Base-by-base conservation (phyloP, 2,113 vertebrate genomes). In the Hippocampus barbouri region DNA sequence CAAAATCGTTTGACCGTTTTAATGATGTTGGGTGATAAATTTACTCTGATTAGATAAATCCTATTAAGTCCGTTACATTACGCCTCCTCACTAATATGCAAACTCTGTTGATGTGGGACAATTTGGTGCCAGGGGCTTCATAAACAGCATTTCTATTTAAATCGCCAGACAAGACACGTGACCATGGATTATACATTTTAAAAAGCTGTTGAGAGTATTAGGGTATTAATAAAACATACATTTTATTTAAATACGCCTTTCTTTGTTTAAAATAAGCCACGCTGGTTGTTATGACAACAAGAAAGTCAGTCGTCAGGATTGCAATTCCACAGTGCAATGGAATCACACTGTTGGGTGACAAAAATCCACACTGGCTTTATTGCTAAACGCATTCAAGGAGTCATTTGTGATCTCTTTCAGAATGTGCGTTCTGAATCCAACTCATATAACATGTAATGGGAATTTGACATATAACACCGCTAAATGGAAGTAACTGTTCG, bases 251-350 rank as follows among this genome's bases (percentile, higher is more conserved):
- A 38, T 38, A 38, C 1, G 30, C 30, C 30, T 34, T 34, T 34
- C 30, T 5, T 45, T 62, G 30, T 40, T 63, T 56, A 59, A 47
- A 65, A 38, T 15, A 60, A 72, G 27, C 56, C 23, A 65, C 47
- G 1, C 34, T 25, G 6, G 69, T 77, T 72, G 63, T 20, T 20
- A 67, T 73, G 65, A 69, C 59, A 83, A 74, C 70, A 71, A 49
- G 66, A 74, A 21, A 40, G 9, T 40, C 25, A 66, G 49, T 6
- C 60, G 18, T 30, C 8, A 5, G 12, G 30, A 18, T 56, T 3
- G 34, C 38, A 38, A 47, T 43, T 27, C 12, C 5, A 45, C 20
- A 21, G 12, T 60, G 51, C 57, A 67, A 27, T 16, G 10, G 34
- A 40, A 41, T 8, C 61, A 38, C 61, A 41, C 16, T 40, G 11